Conservation (phyloP, 2,113 vertebrate genomes). For the Anguilla japonica region DNA sequence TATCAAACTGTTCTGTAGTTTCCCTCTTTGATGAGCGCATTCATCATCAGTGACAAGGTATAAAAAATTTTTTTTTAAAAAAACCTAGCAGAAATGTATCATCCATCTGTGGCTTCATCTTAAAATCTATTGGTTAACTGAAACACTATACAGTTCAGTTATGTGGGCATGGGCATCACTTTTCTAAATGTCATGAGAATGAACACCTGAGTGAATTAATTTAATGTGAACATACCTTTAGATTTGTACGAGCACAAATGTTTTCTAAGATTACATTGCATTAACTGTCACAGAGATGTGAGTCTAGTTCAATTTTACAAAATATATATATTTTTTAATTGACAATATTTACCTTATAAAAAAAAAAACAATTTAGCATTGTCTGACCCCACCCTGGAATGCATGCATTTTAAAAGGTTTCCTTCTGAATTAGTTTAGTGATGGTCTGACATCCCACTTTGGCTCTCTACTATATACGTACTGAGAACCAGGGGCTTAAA, state of each 20-base stretch:
- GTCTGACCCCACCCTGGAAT: neutral
- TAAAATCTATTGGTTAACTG: neutral
- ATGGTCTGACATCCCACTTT: neutral
- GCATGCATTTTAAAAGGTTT: neutral
- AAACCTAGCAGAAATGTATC: neutral
- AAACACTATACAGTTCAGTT: neutral
- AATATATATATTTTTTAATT: neutral
- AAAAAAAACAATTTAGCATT: neutral
- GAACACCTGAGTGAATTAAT: neutral
- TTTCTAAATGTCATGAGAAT: neutral
- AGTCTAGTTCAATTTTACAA: neutral
- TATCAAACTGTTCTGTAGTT: neutral
- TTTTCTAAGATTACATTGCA: neutral
- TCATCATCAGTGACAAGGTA: neutral
- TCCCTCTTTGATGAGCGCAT: neutral
- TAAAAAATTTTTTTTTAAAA: no score
- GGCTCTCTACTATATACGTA: neutral
- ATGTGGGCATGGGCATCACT: neutral
- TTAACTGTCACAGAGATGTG: neutral
- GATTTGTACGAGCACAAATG: neutral
- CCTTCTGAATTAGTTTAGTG: neutral
- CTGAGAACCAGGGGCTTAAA: conserved; percentile 10
- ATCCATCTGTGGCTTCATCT: neutral
- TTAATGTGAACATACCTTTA: neutral
- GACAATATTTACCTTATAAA: neutral